A percentile compares a stretch with the other conserved stretches of the same genome.
Evolutionary conservation across 2,888 invertebrate species (phyloP).

Genomic region (Cotesia congregata): DNA sequence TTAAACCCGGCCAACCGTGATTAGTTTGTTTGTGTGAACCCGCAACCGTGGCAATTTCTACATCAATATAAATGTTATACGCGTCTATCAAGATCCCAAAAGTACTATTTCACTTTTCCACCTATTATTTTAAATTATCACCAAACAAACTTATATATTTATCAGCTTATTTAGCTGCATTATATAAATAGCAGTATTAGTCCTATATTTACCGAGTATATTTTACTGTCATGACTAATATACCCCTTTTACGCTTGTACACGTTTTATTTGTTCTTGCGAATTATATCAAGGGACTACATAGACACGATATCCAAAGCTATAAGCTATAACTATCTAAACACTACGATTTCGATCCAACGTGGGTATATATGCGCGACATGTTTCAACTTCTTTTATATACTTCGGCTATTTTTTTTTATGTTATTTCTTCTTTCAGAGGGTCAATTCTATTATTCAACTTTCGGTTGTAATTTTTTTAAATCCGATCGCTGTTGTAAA

Average conservation of each 20-base stretch:
- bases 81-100: neutral
- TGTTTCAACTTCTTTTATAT: neutral
- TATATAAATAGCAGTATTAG: neutral
- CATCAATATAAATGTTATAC: neutral
- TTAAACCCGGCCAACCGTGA: conserved; percentile 26
- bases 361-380: neutral
- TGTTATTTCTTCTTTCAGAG: neutral
- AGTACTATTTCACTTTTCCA: neutral
- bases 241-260: neutral
- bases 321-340: neutral
- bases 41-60: conserved; percentile 14
- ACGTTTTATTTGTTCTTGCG: neutral
- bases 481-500: too few relatives aligned
- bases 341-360: conserved; percentile 14
- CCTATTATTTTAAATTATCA: conserved; percentile 11
- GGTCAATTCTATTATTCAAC: too few relatives aligned
- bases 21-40: neutral
- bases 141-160: too few relatives aligned
- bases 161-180: too few relatives aligned
- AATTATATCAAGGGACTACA: neutral
- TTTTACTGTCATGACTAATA: neutral
- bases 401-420: neutral
- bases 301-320: neutral
- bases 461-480: too few relatives aligned
- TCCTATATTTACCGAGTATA: neutral